phyloP scores from a whole-genome alignment of 2,113 vertebrate genomes.

The Eulemur rufifrons region DNA sequence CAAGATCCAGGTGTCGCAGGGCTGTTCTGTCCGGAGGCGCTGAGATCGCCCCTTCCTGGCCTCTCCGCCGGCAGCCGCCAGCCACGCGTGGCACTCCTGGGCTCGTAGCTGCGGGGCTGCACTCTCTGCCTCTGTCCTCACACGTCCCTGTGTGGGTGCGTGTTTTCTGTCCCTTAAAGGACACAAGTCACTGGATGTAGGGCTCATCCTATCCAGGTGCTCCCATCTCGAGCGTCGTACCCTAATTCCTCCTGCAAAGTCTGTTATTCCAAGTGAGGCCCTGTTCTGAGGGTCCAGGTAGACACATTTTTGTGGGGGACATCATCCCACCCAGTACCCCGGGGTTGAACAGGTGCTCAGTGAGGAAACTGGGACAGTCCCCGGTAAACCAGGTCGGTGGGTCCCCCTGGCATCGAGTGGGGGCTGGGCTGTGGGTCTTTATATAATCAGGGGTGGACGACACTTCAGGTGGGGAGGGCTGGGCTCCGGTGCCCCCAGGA shows the following conservation, averaged over 20 bases:
- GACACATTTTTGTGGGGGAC: neutral
- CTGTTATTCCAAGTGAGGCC: neutral
- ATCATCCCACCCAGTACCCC: accelerated
- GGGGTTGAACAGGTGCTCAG: neutral
- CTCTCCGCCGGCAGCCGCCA: accelerated
- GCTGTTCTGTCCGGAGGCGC: neutral
- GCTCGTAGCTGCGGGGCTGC: accelerated
- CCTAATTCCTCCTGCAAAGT: neutral
- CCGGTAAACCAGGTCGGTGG: accelerated
- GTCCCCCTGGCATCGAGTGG: neutral
- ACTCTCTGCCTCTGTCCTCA: neutral
- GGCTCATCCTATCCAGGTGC: neutral
- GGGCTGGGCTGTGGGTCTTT: neutral
- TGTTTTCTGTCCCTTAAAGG: neutral
- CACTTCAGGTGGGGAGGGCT: neutral
- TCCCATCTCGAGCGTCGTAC: neutral
- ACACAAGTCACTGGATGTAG: neutral
- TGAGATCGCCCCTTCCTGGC: accelerated
- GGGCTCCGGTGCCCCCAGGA: neutral
- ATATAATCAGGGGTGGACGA: accelerated
- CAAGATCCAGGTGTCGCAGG: neutral
- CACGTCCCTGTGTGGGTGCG: no score
- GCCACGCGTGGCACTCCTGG: neutral
- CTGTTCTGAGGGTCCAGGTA: neutral
- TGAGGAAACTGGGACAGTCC: no score